Percentiles rank a stretch among this genome's conserved stretches.
These are phyloP conservation scores for Magallana ariakensis DNA, from an alignment of 1,140 invertebrate genomes.

Conservation along the genomic window DNA sequence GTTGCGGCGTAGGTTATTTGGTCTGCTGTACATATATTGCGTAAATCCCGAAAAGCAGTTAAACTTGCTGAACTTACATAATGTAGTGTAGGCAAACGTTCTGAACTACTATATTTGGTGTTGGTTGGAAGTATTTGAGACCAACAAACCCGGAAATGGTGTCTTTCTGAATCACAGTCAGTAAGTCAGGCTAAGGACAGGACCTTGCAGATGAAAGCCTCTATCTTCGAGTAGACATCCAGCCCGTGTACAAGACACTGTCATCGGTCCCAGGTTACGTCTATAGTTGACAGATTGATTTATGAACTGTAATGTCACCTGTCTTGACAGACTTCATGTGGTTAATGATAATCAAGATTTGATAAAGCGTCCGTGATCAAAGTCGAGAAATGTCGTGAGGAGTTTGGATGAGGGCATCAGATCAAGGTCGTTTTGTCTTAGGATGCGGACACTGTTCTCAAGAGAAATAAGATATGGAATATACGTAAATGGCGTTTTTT, in stretches of 20 bases:
- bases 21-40: too few relatives aligned
- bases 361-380: constrained; percentile 1
- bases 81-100: too few relatives aligned
- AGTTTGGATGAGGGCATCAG: not conserved
- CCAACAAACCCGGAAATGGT: not conserved
- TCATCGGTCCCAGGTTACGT: not conserved
- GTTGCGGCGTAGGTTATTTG: too few relatives aligned
- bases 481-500: not conserved
- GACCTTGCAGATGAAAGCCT: not conserved
- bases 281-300: constrained; percentile 9
- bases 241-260: not conserved
- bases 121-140: too few relatives aligned
- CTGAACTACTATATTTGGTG: too few relatives aligned
- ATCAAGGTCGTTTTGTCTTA: not conserved
- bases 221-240: not conserved
- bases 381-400: not conserved
- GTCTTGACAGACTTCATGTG: constrained; percentile 22
- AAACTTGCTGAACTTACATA: too few relatives aligned
- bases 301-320: not conserved
- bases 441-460: not conserved
- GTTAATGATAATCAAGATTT: constrained; percentile 23
- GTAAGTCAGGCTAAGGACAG: not conserved
- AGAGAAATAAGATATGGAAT: not conserved
- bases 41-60: too few relatives aligned
- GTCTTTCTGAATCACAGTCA: constrained; percentile 10